A percentile compares a stretch with the other conserved stretches of the same genome.
Evolutionary conservation across 2,113 vertebrate species (phyloP).

Genomic region (Eira barbara): DNA sequence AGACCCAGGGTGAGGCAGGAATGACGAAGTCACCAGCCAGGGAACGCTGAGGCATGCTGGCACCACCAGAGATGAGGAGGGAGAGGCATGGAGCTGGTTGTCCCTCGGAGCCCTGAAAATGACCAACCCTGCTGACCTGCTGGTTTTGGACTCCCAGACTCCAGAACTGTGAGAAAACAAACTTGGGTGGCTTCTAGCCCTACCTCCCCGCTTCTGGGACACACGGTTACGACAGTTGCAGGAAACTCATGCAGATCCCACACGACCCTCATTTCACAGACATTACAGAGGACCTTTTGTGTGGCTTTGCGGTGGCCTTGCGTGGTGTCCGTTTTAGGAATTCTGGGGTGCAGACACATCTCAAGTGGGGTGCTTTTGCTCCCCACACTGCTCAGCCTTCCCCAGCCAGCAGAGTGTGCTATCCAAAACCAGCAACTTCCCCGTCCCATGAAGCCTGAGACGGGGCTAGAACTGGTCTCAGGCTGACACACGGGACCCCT

Average conservation of each 20-base stretch:
- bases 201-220: neutral
- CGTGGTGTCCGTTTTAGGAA: neutral
- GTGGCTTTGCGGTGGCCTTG: neutral
- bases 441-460: neutral
- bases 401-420: neutral
- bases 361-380: neutral
- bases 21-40: no score
- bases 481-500: no score
- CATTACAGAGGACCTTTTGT: neutral
- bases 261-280: neutral
- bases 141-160: neutral
- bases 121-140: neutral
- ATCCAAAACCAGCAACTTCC: neutral
- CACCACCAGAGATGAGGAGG: neutral
- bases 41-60: neutral
- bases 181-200: neutral
- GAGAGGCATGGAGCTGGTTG: no score
- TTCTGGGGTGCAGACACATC: neutral
- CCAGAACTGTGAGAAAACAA: neutral
- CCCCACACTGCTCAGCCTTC: neutral
- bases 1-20: neutral
- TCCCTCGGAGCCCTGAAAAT: no score
- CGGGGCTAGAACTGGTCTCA: neutral
- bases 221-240: rapidly evolving
- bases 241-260: neutral